Evolutionary conservation across 2,113 vertebrate genomes (phyloP).

Genomic region (Zingel zingel): DNA sequence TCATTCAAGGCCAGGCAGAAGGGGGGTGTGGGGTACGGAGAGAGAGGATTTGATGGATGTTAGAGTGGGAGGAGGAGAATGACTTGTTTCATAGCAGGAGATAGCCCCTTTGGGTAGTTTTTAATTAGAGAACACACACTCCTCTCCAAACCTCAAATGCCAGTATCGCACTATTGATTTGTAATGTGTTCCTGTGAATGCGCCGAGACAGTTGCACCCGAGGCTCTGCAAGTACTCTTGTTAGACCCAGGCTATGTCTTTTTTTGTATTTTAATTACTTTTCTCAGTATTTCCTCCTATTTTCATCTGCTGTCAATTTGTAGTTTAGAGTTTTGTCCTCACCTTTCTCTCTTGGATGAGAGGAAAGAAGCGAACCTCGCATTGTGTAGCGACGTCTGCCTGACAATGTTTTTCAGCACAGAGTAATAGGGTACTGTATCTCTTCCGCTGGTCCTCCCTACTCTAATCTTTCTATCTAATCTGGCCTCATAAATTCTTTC

Average conservation of each 20-base stretch:
- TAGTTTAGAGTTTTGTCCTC: constrained; percentile 31
- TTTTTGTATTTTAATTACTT: constrained; percentile 48
- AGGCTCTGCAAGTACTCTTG: constrained; percentile 27
- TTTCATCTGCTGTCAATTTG: constrained; percentile 1
- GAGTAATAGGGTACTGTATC: background rate
- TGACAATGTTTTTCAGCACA: constrained; percentile 23
- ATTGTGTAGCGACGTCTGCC: constrained; percentile 47
- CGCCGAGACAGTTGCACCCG: constrained; percentile 14
- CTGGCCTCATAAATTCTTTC: constrained; percentile 46
- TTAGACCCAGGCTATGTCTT: constrained; percentile 20
- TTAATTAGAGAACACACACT: constrained; percentile 74
- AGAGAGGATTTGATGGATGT: constrained; percentile 44
- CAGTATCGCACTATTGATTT: constrained; percentile 56
- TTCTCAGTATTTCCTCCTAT: constrained; percentile 1
- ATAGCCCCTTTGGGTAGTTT: constrained; percentile 70
- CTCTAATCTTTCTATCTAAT: constrained; percentile 20
- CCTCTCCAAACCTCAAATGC: constrained; percentile 56
- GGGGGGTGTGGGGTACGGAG: background rate
- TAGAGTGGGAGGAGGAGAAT: constrained; percentile 50
- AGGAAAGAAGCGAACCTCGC: background rate
- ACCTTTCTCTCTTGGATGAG: background rate
- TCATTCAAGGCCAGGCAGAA: constrained; percentile 25
- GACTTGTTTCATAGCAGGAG: constrained; percentile 56
- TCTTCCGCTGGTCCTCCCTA: background rate
- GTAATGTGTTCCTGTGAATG: constrained; percentile 44